Percentiles rank a stretch among this genome's conserved stretches.
These are phyloP conservation scores for Sitta carolinensis DNA, from an alignment of 2,797 vertebrate species.

Conservation along the genomic window DNA sequence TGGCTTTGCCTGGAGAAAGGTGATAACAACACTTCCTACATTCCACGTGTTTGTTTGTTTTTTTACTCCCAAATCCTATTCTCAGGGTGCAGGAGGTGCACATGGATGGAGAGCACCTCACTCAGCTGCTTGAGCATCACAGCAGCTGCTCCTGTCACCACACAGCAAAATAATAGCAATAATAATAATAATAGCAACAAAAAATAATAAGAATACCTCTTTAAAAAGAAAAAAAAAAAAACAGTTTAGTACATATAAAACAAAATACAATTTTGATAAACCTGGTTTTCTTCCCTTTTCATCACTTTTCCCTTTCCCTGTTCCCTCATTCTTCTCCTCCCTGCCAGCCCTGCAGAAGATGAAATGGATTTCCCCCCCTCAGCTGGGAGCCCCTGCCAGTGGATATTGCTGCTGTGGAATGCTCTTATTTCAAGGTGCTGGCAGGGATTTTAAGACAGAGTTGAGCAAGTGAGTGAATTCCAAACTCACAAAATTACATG, in stretches of 20 bases:
- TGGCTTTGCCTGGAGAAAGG: background rate
- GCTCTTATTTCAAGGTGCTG: conserved; percentile 35
- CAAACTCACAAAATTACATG: conserved; percentile 12
- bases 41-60: background rate
- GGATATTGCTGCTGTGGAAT: background rate
- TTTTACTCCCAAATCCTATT: background rate
- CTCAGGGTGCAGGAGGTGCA: background rate
- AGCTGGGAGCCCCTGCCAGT: background rate
- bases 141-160: background rate
- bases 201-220: background rate
- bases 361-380: background rate
- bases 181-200: background rate
- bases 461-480: background rate
- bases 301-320: background rate
- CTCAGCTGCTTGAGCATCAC: background rate
- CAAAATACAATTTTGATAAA: background rate
- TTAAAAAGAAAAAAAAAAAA: background rate
- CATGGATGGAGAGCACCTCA: background rate
- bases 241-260: too few relatives aligned
- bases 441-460: background rate
- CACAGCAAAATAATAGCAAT: background rate
- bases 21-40: background rate
- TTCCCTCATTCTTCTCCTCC: background rate
- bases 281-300: background rate
- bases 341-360: background rate